A percentile compares a stretch with the other conserved stretches of the same genome.
Evolutionary conservation across 2,888 invertebrate species (phyloP).

Genomic region (Troides oblongomaculatus): DNA sequence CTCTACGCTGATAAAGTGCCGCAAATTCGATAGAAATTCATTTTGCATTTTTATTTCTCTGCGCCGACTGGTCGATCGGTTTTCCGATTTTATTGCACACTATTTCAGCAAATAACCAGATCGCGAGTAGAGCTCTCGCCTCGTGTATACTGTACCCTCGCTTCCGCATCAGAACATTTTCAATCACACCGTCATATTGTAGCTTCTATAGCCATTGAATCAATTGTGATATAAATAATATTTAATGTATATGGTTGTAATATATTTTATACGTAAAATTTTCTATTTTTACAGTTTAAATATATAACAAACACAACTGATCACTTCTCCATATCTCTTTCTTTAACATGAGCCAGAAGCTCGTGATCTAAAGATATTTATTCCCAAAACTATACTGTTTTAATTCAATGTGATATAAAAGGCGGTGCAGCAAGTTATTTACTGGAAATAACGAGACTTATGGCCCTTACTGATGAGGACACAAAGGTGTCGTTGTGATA

Average conservation of each 20-base stretch:
- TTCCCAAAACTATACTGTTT: no score
- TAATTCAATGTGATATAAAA: no score
- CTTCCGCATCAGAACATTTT: constrained; percentile 18
- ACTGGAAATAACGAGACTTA: no score
- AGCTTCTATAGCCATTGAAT: constrained; percentile 2
- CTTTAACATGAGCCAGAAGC: no score
- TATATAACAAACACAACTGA: not conserved
- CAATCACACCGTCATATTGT: constrained; percentile 12
- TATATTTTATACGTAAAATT: not conserved
- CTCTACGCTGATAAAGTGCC: not conserved
- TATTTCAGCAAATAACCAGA: constrained; percentile 24
- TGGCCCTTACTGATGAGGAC: no score
- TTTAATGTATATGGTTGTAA: not conserved
- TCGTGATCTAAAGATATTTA: no score
- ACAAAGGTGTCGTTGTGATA: no score
- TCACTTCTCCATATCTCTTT: no score
- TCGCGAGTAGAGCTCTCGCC: constrained; percentile 13
- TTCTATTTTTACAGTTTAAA: not conserved
- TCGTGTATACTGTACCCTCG: constrained; percentile 5
- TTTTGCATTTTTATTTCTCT: constrained; percentile 5
- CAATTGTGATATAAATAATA: not conserved
- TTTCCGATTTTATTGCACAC: constrained; percentile 14
- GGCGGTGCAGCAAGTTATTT: no score
- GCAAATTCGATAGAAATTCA: constrained; percentile 3
- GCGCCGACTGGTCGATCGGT: constrained; percentile 1